These are phyloP conservation scores for Halcyon chelicuti DNA, from an alignment of 2,797 vertebrate species.

Conservation along the genomic window DNA sequence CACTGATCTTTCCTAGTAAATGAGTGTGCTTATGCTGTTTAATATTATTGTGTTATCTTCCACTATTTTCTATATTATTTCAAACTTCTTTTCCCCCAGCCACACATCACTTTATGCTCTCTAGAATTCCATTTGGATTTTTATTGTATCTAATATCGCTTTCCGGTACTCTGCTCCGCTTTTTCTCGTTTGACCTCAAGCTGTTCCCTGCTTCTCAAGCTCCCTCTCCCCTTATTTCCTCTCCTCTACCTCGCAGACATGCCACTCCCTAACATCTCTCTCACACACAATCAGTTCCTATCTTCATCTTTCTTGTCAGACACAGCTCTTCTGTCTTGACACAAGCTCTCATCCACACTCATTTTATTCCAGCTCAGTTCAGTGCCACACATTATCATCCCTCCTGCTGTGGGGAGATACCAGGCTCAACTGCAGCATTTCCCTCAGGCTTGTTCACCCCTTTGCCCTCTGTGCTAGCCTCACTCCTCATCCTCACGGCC, in stretches of 20 bases:
- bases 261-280: background rate
- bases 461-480: background rate
- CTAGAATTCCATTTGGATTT: background rate
- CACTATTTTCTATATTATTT: background rate
- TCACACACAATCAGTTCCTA: background rate
- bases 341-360: background rate
- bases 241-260: background rate
- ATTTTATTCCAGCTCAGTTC: background rate
- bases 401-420: background rate
- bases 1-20: background rate
- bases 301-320: background rate
- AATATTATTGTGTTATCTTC: background rate
- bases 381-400: background rate
- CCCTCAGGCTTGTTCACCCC: accelerated
- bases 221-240: background rate
- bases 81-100: background rate
- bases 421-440: background rate
- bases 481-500: background rate
- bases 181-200: background rate
- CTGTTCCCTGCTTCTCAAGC: background rate
- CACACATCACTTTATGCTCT: background rate
- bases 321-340: background rate
- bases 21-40: background rate
- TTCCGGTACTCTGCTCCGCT: background rate
- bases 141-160: background rate